Evolutionary conservation across 2,888 invertebrate species (phyloP), one percentile per base, ranked within the genome.

Genomic region (Chrysotoxum bicinctum): DNA sequence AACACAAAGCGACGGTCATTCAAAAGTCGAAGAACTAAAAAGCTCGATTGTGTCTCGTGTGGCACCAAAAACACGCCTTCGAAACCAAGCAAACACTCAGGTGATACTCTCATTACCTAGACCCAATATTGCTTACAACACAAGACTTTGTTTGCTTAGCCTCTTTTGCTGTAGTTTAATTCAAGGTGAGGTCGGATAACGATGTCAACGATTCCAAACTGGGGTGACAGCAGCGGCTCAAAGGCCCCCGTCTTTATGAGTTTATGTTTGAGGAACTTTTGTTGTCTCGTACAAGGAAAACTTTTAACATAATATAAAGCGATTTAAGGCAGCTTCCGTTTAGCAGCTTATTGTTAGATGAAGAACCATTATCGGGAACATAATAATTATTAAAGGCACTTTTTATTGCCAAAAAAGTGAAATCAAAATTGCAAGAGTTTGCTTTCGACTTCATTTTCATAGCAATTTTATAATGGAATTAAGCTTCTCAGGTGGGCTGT

Each of bases 171-270:
- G 16, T 54, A 30, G 37, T 40, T 50, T 74, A 79, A 83, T 83
- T 83, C 78, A 83, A 83, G 83, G 83, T 83, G 68, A 83, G 78
- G 83, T 83, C 78, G 62, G 35, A 23, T 56, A 69, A 70, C 37
- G 78, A 56, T 83, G 74, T 79, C 83, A 83, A 83, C 56, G 79
- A 69, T 62, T 74, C 26, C 74, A 32, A 83, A 83, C 56, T 83
- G 40, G 83, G 79, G 56, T 79, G 78, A 74, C 60, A 73, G 35
- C 30, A 14, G 14, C 30, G 10, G 14, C 58, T 35, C 45, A 43
- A 14, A 14, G 10, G 40, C 26, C 23, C 10, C 37, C 48, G 10
- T 23, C 21, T n/a, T 45, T 4, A 0, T 35, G 7, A 16, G 0
- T 50, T 1, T 68, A 54, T 9, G 8, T 40, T 32, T 30, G 26